Conservation (phyloP, 2,113 vertebrate genomes). For the Hucho hucho region DNA sequence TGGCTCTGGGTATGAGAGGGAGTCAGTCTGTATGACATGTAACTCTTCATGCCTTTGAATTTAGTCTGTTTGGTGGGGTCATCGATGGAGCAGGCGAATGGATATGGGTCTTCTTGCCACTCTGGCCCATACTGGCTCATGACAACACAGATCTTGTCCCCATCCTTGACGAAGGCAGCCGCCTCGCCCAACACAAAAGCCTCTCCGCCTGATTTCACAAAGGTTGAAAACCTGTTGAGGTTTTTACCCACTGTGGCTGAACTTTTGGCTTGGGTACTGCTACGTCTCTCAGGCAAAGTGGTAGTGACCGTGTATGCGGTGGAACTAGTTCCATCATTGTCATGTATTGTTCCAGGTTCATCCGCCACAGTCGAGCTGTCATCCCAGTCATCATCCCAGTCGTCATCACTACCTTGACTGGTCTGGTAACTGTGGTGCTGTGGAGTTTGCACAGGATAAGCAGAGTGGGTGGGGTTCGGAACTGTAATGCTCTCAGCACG, state of each 20-base stretch:
- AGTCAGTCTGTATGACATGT: slow-evolving; percentile 93
- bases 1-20: slow-evolving; percentile 87
- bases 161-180: slow-evolving; percentile 86
- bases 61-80: slow-evolving; percentile 99
- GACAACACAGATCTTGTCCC: slow-evolving; percentile 89
- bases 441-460: slow-evolving; percentile 59
- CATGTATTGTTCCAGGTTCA: slow-evolving; percentile 56
- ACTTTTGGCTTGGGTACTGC: slow-evolving; percentile 79
- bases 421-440: slow-evolving; percentile 71
- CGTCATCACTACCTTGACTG: slow-evolving; percentile 92
- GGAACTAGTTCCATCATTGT: slow-evolving; percentile 58
- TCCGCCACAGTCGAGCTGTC: slow-evolving; percentile 80
- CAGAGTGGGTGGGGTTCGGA: slow-evolving; percentile 45
- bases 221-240: slow-evolving; percentile 96
- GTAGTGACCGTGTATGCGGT: slow-evolving; percentile 76
- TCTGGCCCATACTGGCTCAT: slow-evolving; percentile 85
- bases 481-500: slow-evolving; percentile 45
- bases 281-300: slow-evolving; percentile 65
- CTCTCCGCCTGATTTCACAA: slow-evolving; percentile 94
- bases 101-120: slow-evolving; percentile 93
- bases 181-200: slow-evolving; percentile 93
- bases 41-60: slow-evolving; percentile 99
- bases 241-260: slow-evolving; percentile 91
- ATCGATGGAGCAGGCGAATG: slow-evolving; percentile 91
- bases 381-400: slow-evolving; percentile 98